Base-by-base conservation (phyloP, 2,797 vertebrate genomes). In the Podargus strigoides region DNA sequence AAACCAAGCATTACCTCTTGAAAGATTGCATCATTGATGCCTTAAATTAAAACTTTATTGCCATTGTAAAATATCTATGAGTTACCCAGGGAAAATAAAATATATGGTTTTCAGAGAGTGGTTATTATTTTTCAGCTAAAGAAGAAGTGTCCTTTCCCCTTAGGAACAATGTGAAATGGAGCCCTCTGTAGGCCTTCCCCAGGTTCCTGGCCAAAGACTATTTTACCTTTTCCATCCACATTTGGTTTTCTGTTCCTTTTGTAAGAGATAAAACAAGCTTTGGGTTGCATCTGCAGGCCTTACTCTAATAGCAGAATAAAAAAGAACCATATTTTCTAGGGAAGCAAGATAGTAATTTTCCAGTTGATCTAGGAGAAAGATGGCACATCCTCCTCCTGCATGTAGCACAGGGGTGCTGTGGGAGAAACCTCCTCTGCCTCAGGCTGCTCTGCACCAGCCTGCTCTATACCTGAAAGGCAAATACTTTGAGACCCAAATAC, bases 11-110 rank as follows among this genome's bases (percentile, higher is more conserved):
- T 93, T 90, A 88, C 91, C 41, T 76, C 68, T 94, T 96, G 95
- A 96, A 95, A 88, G 92, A 96, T 64, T 81, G 87, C 86, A 91
- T 94, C 93, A 62, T 58, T 91, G 93, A 76, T 94, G 91, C 93
- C 93, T 92, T 96, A 96, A 96, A 93, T 95, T 94, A 95, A 95
- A 93, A 82, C 52, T 95, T 96, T 94, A 95, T 86, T 94, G 89
- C 91, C 77, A 79, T 90, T 96, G 74, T 94, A 94, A 96, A 94
- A 90, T 2, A 41, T 36, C 80, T 79, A 37, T 78, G 77, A 88
- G 77, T 56, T 94, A 85, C 66, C 56, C 34, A 34, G 69, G 52
- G 73, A 95, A 91, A 93, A 95, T 69, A 91, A 96, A 94, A 93
- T 70, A 55, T 23, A 91, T 79, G 77, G 44, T 78, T 91, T 91